phyloP scores from a whole-genome alignment of 2,888 invertebrate genomes.

The Sminthurinus aureus region DNA sequence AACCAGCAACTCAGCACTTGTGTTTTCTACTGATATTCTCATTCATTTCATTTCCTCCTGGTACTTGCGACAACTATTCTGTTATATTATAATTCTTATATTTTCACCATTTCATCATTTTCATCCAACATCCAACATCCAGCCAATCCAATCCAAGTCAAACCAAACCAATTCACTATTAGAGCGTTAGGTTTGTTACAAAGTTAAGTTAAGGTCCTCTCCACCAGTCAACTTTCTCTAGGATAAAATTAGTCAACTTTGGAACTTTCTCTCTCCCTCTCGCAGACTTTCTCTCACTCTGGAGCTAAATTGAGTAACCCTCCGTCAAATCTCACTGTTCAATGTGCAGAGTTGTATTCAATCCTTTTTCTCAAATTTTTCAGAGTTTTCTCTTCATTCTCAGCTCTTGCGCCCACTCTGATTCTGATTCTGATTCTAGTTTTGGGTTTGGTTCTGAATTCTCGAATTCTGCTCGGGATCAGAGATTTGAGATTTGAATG shows the following conservation, averaged over 20 bases:
- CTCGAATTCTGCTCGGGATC: no score
- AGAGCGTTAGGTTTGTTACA: no score
- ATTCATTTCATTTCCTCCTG: neutral
- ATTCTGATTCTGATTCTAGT: no score
- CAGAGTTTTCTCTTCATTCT: neutral
- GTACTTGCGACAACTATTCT: no score
- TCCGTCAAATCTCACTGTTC: neutral
- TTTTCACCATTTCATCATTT: no score
- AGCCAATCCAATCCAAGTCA: no score
- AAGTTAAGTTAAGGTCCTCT: neutral
- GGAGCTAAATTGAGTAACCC: neutral
- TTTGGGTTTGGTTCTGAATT: no score
- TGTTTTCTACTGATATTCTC: neutral
- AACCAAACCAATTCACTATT: no score
- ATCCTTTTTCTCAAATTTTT: neutral
- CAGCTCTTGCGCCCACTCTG: neutral
- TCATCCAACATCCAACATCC: no score
- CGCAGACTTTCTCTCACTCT: neutral
- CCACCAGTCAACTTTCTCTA: neutral
- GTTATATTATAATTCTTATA: no score
- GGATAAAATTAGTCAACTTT: conserved; percentile 22
- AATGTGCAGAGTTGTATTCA: neutral
- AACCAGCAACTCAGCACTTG: neutral
- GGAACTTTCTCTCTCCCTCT: neutral
- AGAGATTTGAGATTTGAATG: no score